Conservation (phyloP, 2,888 invertebrate genomes). For the Drosophila neonasuta region DNA sequence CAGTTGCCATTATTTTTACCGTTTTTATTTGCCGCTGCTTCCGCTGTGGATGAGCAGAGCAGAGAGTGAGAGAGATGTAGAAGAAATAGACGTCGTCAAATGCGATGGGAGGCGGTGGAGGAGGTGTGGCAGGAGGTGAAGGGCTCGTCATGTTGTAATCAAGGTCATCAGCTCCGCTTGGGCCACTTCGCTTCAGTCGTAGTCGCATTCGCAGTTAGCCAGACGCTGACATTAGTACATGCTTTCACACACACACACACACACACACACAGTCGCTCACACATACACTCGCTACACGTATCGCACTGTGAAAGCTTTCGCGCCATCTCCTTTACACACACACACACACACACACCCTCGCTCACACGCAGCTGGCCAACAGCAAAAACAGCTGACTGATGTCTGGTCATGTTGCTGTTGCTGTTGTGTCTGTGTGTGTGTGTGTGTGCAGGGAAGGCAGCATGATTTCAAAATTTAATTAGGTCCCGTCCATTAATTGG, state of each 20-base stretch:
- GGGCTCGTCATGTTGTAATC: conserved; percentile 67
- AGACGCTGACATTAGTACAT: conserved; percentile 70
- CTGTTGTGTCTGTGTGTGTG: conserved; percentile 22
- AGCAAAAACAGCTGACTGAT: conserved; percentile 71
- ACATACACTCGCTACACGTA: conserved; percentile 11
- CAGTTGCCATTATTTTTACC: conserved; percentile 64
- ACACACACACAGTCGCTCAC: conserved; percentile 11
- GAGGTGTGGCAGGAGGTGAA: neutral
- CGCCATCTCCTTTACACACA: conserved; percentile 59
- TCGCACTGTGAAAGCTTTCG: conserved; percentile 45
- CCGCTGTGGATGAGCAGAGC: conserved; percentile 23
- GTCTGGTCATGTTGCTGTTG: conserved; percentile 37
- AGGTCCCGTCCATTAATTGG: conserved; percentile 81
- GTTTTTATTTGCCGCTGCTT: conserved; percentile 70
- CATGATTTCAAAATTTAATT: conserved; percentile 80
- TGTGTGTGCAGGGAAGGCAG: conserved; percentile 50
- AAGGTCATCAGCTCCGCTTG: conserved; percentile 71
- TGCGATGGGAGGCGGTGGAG: neutral
- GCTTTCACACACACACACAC: conserved; percentile 28
- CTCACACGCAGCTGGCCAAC: conserved; percentile 58
- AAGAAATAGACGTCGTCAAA: conserved; percentile 3
- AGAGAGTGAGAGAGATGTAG: neutral
- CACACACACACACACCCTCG: conserved; percentile 10
- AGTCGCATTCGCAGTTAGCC: conserved; percentile 69
- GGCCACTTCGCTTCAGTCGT: conserved; percentile 59